phyloP scores from a whole-genome alignment of 2,888 invertebrate species.

The Embidobia sp. region DNA sequence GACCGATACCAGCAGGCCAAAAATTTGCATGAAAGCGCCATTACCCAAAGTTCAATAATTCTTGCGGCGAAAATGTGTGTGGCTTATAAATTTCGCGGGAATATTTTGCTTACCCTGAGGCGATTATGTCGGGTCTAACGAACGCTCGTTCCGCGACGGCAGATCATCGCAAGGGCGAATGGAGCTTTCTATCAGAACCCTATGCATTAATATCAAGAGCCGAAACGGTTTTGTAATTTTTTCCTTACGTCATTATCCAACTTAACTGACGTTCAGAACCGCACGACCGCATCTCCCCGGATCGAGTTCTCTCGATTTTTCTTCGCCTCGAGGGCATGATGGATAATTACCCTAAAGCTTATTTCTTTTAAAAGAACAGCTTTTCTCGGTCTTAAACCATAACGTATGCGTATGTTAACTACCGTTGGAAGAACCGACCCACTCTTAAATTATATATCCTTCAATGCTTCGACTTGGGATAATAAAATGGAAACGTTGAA shows the following conservation, averaged over 20 bases:
- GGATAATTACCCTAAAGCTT: slow-evolving; percentile 63
- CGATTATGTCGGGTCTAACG: slow-evolving; percentile 63
- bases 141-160: slow-evolving; percentile 54
- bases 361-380: slow-evolving; percentile 40
- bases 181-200: slow-evolving; percentile 63
- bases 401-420: slow-evolving; percentile 23
- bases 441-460: slow-evolving; percentile 20
- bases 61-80: slow-evolving; percentile 42
- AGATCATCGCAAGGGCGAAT: slow-evolving; percentile 58
- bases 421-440: background rate
- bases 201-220: slow-evolving; percentile 64
- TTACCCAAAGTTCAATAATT: slow-evolving; percentile 56
- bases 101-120: slow-evolving; percentile 59
- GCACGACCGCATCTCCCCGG: slow-evolving; percentile 34
- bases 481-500: background rate
- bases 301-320: slow-evolving; percentile 54
- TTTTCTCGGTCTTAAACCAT: slow-evolving; percentile 20
- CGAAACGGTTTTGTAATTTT: slow-evolving; percentile 64
- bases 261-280: slow-evolving; percentile 57
- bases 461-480: no score
- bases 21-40: slow-evolving; percentile 55
- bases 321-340: slow-evolving; percentile 42
- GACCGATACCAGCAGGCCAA: slow-evolving; percentile 31
- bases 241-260: slow-evolving; percentile 64
- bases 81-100: slow-evolving; percentile 49